Base-by-base conservation (phyloP, 2,888 invertebrate species). In the Drepanosiphum platanoidis region DNA sequence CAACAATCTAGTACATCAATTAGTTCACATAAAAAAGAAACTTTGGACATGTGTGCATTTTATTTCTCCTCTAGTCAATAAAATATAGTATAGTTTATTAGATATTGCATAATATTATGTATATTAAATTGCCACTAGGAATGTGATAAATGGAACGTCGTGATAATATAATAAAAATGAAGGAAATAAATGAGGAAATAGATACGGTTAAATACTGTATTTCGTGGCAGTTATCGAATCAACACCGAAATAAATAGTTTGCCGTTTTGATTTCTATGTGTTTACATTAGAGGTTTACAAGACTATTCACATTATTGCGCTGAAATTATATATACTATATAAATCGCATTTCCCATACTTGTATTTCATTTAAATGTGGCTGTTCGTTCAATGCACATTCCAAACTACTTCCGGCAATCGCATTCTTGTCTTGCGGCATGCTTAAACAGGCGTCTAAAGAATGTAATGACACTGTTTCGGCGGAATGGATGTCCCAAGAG, bases 381-480 rank as follows among this genome's bases (percentile, higher is more conserved):
- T 68, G 66, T 52, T 30, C 22, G 0, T 58, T 66, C n/a, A 68
- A 27, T 22, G 39, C n/a, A 32, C 68, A 11, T 66, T 77, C 77
- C n/a, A n/a, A 39, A 77, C 42, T 68, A 70, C 52, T 58, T 70
- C 52, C 77, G 13, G 46, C 11, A 58, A 52, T 15, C 13, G 36
- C 13, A 66, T 75, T 77, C 27, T 52, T 83, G 34, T 84, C 84
- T 52, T 66, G 68, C 11, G 68, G 22, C 13, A 52, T 46, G 32
- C 46, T 70, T 13, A 27, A 74, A 75, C 64, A 74, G 22, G 75
- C 78, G 66, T 88, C 88, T 66, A 88, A 84, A 30, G 88, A 88
- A 61, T 88, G 88, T n/a, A 88, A 86, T 13, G 88, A 88, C 0
- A 86, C 87, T n/a, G 87, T 87, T 75, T 87, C 87, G 11, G 87